These are phyloP conservation scores for Dysdera silvatica DNA, from an alignment of 1,140 invertebrate genomes.

Conservation along the genomic window DNA sequence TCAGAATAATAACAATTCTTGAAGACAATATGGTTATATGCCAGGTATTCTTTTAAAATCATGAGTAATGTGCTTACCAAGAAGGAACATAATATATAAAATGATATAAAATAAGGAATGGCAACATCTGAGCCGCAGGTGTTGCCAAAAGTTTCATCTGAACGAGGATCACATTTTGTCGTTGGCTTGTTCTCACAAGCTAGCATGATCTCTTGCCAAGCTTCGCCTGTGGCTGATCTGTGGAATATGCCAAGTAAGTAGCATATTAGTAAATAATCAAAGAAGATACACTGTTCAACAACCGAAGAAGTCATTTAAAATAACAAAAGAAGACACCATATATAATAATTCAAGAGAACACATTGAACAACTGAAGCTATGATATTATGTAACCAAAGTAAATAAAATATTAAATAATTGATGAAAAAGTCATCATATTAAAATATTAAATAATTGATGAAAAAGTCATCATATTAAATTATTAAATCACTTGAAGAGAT, in stretches of 20 bases:
- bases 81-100: slow-evolving; percentile 98
- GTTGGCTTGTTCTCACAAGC: slow-evolving; percentile 53
- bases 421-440: background rate
- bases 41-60: background rate
- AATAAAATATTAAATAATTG: background rate
- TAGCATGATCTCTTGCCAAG: slow-evolving; percentile 99
- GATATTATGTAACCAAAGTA: no score
- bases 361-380: no score
- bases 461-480: no score
- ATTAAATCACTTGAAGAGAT: no score
- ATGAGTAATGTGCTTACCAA: slow-evolving; percentile 49
- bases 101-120: slow-evolving; percentile 98
- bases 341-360: no score
- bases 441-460: no score
- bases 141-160: slow-evolving; percentile 45
- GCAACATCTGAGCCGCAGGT: slow-evolving; percentile 87
- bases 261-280: no score
- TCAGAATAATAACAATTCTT: slow-evolving; percentile 97
- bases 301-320: no score
- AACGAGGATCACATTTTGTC: slow-evolving; percentile 62
- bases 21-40: slow-evolving; percentile 84
- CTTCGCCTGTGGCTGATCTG: slow-evolving; percentile 68
- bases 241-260: no score
- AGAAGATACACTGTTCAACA: no score
- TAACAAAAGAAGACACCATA: no score